Evolutionary conservation across 2,797 vertebrate genomes (phyloP), one percentile per base, ranked within the genome.

Genomic region (Phoebastria nigripes): DNA sequence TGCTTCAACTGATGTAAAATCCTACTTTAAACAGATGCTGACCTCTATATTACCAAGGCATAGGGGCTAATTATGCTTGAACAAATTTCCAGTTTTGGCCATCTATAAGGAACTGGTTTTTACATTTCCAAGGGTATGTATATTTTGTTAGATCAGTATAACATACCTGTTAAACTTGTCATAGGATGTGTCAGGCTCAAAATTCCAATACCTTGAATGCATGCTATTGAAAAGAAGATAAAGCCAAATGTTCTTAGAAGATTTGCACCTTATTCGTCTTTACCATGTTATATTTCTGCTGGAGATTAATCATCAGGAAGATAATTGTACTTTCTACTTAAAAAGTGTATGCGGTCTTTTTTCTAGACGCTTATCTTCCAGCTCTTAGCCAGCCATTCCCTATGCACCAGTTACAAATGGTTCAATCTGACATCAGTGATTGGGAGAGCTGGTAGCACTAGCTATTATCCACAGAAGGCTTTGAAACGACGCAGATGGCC

Each of bases 21-120:
- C 90, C 94, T 89, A 19, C 90, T 96, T 92, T 58, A 96, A 94
- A 91, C 94, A 96, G 95, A 92, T 95, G 95, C 92, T 96, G 96
- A 97, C 96, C 95, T 95, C 90, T 92, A 62, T 93, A 83, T 94
- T 94, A 87, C 52, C 41, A 85, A 82, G 82, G 39, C 82, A 17
- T 72, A 67, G 95, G 31, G 81, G 93, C 92, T 94, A 95, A 95
- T 96, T 95, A 85, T 71, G 35, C 46, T 85, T 67, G 72, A 91
- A 67, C 21, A 92, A 82, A 89, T 77, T 87, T 95, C 41, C 46
- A 41, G 0, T 77, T 94, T 74, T 8, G 9, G n/a, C 31, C 59
- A 47, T 72, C 35, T 29, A 1, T 78, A 74, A 59, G 33, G 13
- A 67, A 20, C 8, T 8, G 15, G 1, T 55, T 73, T 70, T 62